Percentiles rank a stretch among this genome's conserved stretches.
These are phyloP conservation scores for Dendrolimus houi DNA, from an alignment of 2,888 invertebrate species.

Conservation along the genomic window DNA sequence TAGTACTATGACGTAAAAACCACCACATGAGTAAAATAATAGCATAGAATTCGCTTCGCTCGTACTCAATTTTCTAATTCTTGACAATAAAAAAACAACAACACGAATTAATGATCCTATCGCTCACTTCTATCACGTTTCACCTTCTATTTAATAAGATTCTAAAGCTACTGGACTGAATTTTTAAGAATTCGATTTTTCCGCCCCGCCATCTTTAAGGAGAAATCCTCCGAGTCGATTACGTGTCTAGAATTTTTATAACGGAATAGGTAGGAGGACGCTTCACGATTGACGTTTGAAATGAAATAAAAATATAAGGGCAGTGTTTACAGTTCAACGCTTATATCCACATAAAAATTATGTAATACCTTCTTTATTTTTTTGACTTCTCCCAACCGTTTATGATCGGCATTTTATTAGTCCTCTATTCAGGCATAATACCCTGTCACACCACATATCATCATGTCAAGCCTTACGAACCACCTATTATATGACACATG, in stretches of 20 bases:
- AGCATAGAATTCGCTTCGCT: conserved; percentile 29
- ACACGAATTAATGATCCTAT: conserved; percentile 22
- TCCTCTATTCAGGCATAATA: too few relatives aligned
- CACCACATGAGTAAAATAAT: too few relatives aligned
- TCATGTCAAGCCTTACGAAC: too few relatives aligned
- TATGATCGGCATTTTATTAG: too few relatives aligned
- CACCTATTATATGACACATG: too few relatives aligned
- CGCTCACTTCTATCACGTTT: conserved; percentile 37
- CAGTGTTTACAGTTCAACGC: background rate
- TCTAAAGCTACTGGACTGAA: conserved; percentile 32
- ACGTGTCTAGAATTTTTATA: conserved; percentile 33
- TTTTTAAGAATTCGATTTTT: conserved; percentile 38
- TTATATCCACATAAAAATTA: background rate
- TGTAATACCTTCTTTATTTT: too few relatives aligned
- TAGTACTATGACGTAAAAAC: too few relatives aligned
- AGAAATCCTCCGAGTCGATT: conserved; percentile 30
- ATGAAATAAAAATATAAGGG: conserved; percentile 2
- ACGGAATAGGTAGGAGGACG: conserved; percentile 18
- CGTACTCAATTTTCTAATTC: conserved; percentile 44
- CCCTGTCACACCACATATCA: too few relatives aligned
- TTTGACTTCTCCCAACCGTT: too few relatives aligned
- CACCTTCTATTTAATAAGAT: conserved; percentile 41
- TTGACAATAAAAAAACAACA: conserved; percentile 58
- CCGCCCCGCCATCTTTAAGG: conserved; percentile 12
- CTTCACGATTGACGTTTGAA: conserved; percentile 25